A percentile compares a stretch with the other conserved stretches of the same genome.
phyloP scores from a whole-genome alignment of 2,888 invertebrate genomes.

The Stenodema calcarata region DNA sequence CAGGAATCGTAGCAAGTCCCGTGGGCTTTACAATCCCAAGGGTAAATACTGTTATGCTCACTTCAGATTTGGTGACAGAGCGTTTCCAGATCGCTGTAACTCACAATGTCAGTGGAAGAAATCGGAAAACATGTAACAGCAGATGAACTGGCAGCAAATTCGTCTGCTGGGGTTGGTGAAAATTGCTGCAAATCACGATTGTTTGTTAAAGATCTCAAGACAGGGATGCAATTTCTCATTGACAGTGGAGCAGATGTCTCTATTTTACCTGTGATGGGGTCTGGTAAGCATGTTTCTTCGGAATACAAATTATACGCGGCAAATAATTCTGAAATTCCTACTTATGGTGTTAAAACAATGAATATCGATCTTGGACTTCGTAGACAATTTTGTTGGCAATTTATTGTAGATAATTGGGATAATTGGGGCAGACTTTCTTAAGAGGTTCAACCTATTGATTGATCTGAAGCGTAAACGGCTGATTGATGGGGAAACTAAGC shows the following conservation, averaged over 20 bases:
- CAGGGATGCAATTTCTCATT: neutral
- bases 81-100: neutral
- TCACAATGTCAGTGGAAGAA: neutral
- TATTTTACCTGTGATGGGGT: neutral
- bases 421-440: neutral
- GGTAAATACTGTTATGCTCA: conserved; percentile 7
- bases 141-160: neutral
- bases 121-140: neutral
- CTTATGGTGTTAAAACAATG: neutral
- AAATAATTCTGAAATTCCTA: neutral
- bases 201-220: conserved; percentile 16
- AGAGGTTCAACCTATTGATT: neutral
- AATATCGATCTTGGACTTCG: neutral
- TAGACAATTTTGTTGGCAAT: neutral
- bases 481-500: neutral
- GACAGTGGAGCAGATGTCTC: conserved; percentile 2
- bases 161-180: neutral
- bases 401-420: neutral
- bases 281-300: neutral
- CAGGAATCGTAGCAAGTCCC: neutral
- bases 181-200: neutral
- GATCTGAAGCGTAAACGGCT: neutral
- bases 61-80: neutral
- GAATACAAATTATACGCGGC: neutral
- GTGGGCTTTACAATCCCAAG: neutral